Base-by-base conservation (phyloP, 2,797 vertebrate genomes). In the Adrianichthys oophorus region DNA sequence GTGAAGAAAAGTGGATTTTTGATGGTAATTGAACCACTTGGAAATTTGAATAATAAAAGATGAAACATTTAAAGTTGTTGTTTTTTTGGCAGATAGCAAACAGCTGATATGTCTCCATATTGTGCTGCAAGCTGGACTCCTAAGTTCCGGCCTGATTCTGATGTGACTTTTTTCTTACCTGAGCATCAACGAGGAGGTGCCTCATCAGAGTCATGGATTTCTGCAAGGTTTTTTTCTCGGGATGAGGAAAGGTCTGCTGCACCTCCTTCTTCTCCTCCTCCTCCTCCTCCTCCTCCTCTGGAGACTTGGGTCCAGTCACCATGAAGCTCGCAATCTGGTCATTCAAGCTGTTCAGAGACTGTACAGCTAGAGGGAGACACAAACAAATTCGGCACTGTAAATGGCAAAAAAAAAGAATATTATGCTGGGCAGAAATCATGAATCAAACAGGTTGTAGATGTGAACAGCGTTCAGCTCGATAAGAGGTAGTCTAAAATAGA, bases 271-370 rank as follows among this genome's bases (percentile, higher is more conserved):
- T 2, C 32, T 32, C 32, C 32, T 32, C 10, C 32, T 32, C 32
- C 32, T 32, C 32, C 2, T 32, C 32, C 7, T 92, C 85, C 1
- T 95, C 92, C 57, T 93, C 91, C 0, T 95, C 93, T 78, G 94
- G 57, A 0, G 93, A 43, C 79, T 92, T 93, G 0, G 94, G 91
- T 74, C 94, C 91, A 77, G 90, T 91, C 83, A 96, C 84, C 4
- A 97, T 95, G 56, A 98, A 94, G 72, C 90, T 95, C 1, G 94
- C 95, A 74, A 98, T 97, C 90, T 97, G 95, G 88, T 96, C 93
- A 0, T 97, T 98, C 57, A 98, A 79, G 67, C 93, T 96, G 72
- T 95, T 95, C 68, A 98, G 79, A 0, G 95, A 96, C 64, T 95
- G 93, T 54, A 96, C 94, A 0, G 95, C 96, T 92, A 72, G 42